Conservation (phyloP, 2,888 invertebrate species). For the Lasioglossum marginatum region DNA sequence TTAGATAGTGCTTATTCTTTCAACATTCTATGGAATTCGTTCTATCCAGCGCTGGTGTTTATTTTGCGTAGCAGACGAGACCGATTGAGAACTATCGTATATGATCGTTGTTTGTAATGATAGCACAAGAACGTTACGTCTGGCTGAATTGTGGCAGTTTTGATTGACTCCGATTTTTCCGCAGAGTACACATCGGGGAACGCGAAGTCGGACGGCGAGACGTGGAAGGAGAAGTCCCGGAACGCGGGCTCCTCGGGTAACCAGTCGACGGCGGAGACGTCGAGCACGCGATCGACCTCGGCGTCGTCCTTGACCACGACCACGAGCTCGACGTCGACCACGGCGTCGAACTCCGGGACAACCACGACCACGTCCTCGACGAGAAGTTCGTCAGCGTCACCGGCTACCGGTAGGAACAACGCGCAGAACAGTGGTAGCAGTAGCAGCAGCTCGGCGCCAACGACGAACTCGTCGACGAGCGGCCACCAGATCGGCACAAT, state of each 20-base stretch:
- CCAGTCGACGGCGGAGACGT: conserved; percentile 60
- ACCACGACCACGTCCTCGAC: conserved; percentile 68
- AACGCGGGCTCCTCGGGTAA: conserved; percentile 45
- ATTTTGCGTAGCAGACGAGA: neutral
- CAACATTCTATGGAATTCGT: no score
- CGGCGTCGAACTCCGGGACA: conserved; percentile 54
- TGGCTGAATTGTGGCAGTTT: neutral
- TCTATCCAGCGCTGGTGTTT: neutral
- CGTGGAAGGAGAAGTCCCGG: conserved; percentile 77
- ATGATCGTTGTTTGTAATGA: conserved; percentile 22
- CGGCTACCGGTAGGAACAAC: conserved; percentile 59
- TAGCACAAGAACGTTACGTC: neutral
- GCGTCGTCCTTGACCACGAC: conserved; percentile 77
- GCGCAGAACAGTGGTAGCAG: conserved; percentile 52
- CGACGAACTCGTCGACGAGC: conserved; percentile 53
- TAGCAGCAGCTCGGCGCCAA: conserved; percentile 51
- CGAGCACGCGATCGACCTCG: conserved; percentile 64
- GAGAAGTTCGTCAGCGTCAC: conserved; percentile 66
- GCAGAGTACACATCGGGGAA: conserved; percentile 75
- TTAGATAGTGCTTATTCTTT: no score
- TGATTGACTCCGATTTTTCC: conserved; percentile 56
- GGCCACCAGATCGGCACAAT: conserved; percentile 74
- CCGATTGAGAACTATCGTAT: neutral
- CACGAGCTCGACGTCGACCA: conserved; percentile 53
- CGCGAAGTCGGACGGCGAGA: conserved; percentile 74